phyloP scores from a whole-genome alignment of 2,797 vertebrate species.

The Macroramphosus scolopax region DNA sequence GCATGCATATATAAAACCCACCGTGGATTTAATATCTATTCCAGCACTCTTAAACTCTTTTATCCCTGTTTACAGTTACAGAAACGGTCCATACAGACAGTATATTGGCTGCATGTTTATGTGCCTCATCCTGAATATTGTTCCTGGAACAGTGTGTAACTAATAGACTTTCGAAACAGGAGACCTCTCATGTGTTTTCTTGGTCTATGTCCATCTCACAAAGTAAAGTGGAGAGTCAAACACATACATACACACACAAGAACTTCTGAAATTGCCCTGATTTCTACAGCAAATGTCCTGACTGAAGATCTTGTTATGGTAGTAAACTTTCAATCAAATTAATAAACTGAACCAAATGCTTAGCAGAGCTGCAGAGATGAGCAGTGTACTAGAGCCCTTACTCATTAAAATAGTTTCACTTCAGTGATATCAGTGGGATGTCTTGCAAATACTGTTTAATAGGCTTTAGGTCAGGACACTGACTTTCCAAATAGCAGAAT shows the following conservation, averaged over 20 bases:
- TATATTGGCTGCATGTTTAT: too few relatives aligned
- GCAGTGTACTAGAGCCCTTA: conserved; percentile 8
- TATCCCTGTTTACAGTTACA: too few relatives aligned
- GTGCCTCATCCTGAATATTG: too few relatives aligned
- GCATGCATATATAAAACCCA: too few relatives aligned
- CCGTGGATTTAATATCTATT: too few relatives aligned
- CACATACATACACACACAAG: too few relatives aligned
- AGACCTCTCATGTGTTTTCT: too few relatives aligned
- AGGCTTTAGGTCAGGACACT: conserved; percentile 21
- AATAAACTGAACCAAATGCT: conserved; percentile 6
- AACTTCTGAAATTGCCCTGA: neutral
- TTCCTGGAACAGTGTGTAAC: too few relatives aligned
- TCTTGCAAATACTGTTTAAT: conserved; percentile 28
- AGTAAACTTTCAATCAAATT: conserved; percentile 1
- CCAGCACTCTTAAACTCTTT: too few relatives aligned
- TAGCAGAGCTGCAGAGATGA: conserved; percentile 8
- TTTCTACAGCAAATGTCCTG: neutral
- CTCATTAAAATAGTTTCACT: conserved; percentile 39
- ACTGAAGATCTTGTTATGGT: neutral
- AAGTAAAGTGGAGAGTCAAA: neutral
- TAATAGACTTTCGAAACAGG: too few relatives aligned
- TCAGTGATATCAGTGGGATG: conserved; percentile 19
- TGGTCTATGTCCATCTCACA: too few relatives aligned
- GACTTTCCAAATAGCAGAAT: conserved; percentile 11
- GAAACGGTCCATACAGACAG: too few relatives aligned